Evolutionary conservation across 2,888 invertebrate genomes (phyloP).

Genomic region (Pristionchus japonicus): DNA sequence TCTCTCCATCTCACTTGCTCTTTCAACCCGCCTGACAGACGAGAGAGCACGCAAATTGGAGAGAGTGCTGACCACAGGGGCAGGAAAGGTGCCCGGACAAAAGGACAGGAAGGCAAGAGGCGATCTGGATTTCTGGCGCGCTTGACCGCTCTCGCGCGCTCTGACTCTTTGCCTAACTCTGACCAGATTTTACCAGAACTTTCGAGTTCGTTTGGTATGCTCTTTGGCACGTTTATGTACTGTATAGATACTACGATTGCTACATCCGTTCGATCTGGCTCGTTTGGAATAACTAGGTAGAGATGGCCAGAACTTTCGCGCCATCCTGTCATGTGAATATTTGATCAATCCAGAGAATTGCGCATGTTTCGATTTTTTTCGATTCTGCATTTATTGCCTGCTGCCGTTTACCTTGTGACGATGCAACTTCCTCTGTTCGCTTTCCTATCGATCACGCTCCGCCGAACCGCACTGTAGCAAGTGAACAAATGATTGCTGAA

Average conservation of each 20-base stretch:
- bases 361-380: too few relatives aligned
- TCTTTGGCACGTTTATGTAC: too few relatives aligned
- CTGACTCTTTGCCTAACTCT: not conserved
- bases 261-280: too few relatives aligned
- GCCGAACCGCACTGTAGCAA: not conserved
- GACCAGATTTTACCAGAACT: not conserved
- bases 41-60: not conserved
- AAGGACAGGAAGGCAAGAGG: not conserved
- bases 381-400: too few relatives aligned
- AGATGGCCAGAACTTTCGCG: too few relatives aligned
- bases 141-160: not conserved
- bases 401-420: not conserved
- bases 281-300: too few relatives aligned
- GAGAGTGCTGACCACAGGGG: not conserved
- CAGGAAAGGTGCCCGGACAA: not conserved
- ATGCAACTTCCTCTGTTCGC: not conserved
- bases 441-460: not conserved
- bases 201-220: too few relatives aligned
- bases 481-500: constrained; percentile 1
- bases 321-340: too few relatives aligned
- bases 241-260: too few relatives aligned
- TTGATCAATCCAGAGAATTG: too few relatives aligned
- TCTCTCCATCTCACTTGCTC: not conserved
- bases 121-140: not conserved
- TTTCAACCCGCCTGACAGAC: not conserved